These are phyloP conservation scores for Galerucella calmariensis DNA, from an alignment of 2,888 invertebrate species.

Conservation along the genomic window DNA sequence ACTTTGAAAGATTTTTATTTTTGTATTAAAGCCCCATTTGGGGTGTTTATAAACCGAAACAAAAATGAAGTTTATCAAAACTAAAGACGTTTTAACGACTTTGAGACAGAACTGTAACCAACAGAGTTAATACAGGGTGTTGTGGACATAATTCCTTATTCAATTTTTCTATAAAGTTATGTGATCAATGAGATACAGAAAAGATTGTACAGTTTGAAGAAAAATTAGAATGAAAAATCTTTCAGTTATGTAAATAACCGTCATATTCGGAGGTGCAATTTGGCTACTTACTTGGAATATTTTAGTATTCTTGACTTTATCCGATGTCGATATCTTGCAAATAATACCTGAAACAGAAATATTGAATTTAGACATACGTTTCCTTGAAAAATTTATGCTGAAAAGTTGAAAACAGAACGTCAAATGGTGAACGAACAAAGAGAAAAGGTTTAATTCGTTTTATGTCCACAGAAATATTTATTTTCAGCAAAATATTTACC, in stretches of 20 bases:
- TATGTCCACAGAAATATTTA: no score
- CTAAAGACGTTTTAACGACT: conserved; percentile 15
- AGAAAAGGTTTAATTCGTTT: no score
- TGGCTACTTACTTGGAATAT: conserved; percentile 12
- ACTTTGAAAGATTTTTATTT: conserved; percentile 2
- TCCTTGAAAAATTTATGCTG: neutral
- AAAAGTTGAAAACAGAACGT: neutral
- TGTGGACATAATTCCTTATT: no score
- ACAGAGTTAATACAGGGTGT: no score
- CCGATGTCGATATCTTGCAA: conserved; percentile 35
- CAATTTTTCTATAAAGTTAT: no score
- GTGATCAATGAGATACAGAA: no score
- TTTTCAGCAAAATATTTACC: no score
- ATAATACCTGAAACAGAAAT: conserved; percentile 40
- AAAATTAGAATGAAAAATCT: conserved; percentile 7
- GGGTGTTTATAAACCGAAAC: conserved; percentile 15
- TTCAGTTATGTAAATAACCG: conserved; percentile 25
- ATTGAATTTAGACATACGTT: conserved; percentile 27
- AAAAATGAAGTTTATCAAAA: conserved; percentile 11
- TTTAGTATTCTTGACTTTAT: conserved; percentile 37
- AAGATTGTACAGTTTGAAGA: no score
- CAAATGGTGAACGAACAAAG: no score
- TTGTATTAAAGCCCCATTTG: conserved; percentile 10
- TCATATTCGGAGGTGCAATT: conserved; percentile 27
- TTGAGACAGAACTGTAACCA: neutral